Conservation (phyloP, 2,113 vertebrate species). For the Gymnogyps californianus region DNA sequence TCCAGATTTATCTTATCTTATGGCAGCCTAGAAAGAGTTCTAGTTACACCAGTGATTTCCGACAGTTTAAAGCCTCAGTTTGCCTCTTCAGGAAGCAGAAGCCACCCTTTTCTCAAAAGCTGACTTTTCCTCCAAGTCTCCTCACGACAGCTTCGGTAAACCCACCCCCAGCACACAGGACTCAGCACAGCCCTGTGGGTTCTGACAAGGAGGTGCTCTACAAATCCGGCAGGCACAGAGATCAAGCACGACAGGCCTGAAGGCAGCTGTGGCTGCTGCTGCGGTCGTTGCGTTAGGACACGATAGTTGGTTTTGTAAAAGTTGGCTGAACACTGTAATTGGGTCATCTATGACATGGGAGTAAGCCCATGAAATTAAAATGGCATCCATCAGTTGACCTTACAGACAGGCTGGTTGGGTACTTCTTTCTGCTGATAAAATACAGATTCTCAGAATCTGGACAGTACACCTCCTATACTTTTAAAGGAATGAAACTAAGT, state of each 20-base stretch:
- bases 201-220: neutral
- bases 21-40: neutral
- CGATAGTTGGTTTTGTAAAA: accelerated
- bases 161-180: accelerated
- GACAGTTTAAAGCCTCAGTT: accelerated
- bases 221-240: accelerated
- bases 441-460: accelerated
- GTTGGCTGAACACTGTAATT: accelerated
- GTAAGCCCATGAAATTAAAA: neutral
- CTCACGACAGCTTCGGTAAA: neutral
- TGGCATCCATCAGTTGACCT: neutral
- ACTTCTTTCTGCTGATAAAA: neutral
- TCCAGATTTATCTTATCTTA: neutral
- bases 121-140: neutral
- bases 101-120: neutral
- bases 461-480: accelerated
- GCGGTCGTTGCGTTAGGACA: accelerated
- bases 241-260: neutral
- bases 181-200: accelerated
- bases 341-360: accelerated
- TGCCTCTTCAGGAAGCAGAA: neutral
- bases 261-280: neutral
- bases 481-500: neutral
- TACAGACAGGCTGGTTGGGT: neutral
- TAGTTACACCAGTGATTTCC: neutral